Conservation (phyloP, 2,797 vertebrate species). For the Cryptoprocta ferox region DNA sequence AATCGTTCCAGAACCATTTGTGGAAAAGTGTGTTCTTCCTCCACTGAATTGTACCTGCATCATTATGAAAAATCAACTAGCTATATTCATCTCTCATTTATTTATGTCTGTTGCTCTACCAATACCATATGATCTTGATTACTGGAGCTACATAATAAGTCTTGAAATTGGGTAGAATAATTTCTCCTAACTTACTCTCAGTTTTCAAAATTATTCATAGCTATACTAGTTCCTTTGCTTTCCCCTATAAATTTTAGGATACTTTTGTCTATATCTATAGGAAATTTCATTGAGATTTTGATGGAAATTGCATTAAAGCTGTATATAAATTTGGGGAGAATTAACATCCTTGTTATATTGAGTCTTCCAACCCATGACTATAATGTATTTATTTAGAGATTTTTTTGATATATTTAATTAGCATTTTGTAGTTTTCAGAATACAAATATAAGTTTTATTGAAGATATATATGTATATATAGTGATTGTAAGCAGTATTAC, state of each 20-base stretch:
- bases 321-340: background rate
- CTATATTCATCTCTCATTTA: background rate
- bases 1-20: background rate
- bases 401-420: background rate
- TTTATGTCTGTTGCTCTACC: background rate
- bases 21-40: background rate
- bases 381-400: background rate
- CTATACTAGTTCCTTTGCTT: background rate
- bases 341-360: background rate
- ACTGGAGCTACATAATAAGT: background rate
- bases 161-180: background rate
- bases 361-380: background rate
- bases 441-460: background rate
- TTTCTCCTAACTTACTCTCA: background rate
- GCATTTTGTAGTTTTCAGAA: background rate
- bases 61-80: background rate
- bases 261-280: background rate
- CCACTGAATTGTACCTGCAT: background rate
- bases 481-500: background rate
- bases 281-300: slow-evolving; percentile 15
- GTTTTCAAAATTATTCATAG: background rate
- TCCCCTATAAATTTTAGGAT: background rate
- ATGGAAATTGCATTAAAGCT: background rate
- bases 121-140: background rate
- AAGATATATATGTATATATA: background rate